phyloP scores from a whole-genome alignment of 2,113 vertebrate genomes.

The Phalacrocorax brasilianus region DNA sequence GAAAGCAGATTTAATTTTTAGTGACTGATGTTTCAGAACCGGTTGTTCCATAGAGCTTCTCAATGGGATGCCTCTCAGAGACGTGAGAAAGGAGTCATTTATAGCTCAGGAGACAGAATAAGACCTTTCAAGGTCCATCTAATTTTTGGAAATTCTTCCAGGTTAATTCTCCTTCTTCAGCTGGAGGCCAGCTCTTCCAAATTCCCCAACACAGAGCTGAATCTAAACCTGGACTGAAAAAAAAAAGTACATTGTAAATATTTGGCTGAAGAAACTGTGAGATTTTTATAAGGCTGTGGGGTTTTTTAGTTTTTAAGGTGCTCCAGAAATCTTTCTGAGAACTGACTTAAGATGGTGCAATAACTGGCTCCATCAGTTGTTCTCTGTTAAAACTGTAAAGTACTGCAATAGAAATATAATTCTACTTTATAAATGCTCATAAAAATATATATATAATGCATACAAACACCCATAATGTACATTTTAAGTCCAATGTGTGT shows the following conservation, averaged over 20 bases:
- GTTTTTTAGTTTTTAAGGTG: background rate
- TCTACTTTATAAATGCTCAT: background rate
- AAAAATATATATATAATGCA: background rate
- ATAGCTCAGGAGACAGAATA: background rate
- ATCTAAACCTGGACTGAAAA: background rate
- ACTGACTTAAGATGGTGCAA: background rate
- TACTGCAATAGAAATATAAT: conserved; percentile 21
- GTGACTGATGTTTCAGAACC: background rate
- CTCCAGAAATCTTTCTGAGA: conserved; percentile 9
- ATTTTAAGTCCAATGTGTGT: conserved; percentile 1
- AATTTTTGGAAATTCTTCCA: background rate
- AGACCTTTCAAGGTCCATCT: background rate
- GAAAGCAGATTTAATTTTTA: background rate
- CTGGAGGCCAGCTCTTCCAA: background rate
- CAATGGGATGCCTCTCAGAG: background rate
- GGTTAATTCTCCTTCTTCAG: background rate
- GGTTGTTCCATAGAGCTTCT: background rate
- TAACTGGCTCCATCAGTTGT: background rate
- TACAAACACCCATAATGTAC: background rate
- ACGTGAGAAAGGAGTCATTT: background rate
- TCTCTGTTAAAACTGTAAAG: conserved; percentile 34
- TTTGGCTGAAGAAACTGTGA: background rate
- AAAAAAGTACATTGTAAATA: background rate
- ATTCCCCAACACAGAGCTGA: background rate
- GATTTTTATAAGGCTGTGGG: background rate